Evolutionary conservation across 2,888 invertebrate species (phyloP).

Genomic region (Drosophila birchii): DNA sequence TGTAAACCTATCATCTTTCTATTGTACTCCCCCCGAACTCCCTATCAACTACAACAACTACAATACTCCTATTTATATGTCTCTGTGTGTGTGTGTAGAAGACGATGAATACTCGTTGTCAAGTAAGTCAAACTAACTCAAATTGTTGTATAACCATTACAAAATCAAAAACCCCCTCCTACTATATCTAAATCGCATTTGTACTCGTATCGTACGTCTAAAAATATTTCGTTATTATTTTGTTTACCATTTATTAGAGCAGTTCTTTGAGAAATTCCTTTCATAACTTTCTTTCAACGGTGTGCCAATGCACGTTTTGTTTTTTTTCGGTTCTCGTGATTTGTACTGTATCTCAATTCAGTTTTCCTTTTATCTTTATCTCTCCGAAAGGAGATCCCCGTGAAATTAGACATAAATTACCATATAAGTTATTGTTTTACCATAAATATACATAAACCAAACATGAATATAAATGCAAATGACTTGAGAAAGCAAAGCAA

Average conservation of each 20-base stretch:
- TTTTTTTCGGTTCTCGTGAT: conserved; percentile 27
- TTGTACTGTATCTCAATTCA: conserved; percentile 34
- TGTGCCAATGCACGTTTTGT: conserved; percentile 69
- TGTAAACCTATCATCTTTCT: conserved; percentile 51
- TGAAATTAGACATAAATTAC: conserved; percentile 24
- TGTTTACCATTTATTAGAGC: conserved; percentile 36
- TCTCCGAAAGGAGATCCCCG: conserved; percentile 11
- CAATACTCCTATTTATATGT: conserved; percentile 73
- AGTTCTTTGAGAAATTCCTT: conserved; percentile 34
- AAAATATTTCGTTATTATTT: conserved; percentile 37
- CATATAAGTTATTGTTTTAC: conserved; percentile 39
- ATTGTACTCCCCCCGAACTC: conserved; percentile 54
- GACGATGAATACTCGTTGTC: conserved; percentile 88
- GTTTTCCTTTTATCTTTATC: conserved; percentile 11
- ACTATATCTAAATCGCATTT: conserved; percentile 48
- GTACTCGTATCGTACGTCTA: conserved; percentile 46
- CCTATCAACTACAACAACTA: conserved; percentile 59
- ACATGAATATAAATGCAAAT: conserved; percentile 39
- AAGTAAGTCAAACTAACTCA: conserved; percentile 86
- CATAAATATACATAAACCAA: conserved; percentile 40
- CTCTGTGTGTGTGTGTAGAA: conserved; percentile 83
- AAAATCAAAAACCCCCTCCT: conserved; percentile 6
- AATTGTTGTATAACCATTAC: conserved; percentile 30
- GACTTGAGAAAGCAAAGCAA: conserved; percentile 50
- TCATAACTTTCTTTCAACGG: conserved; percentile 39